These are phyloP conservation scores for Monopterus albus DNA, from an alignment of 2,113 vertebrate species.

Conservation along the genomic window DNA sequence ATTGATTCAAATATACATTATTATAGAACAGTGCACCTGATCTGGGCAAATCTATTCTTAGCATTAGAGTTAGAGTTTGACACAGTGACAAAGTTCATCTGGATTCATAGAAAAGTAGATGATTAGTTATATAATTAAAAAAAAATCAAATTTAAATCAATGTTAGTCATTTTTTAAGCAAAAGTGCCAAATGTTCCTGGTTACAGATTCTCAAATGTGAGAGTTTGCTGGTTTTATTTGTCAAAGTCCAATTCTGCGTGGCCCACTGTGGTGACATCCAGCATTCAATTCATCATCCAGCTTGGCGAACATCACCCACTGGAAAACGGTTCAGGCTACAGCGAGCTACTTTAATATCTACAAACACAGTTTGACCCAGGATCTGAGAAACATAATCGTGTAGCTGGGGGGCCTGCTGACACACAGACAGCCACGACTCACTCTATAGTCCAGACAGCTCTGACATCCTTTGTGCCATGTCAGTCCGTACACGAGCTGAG, in stretches of 20 bases:
- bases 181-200: no score
- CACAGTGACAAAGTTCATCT: no score
- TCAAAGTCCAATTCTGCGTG: no score
- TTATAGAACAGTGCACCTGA: not conserved
- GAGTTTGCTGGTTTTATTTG: no score
- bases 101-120: no score
- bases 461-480: conserved; percentile 19
- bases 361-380: not conserved
- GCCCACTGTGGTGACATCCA: not conserved
- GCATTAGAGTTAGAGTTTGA: no score
- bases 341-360: not conserved
- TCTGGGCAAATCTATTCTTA: not conserved
- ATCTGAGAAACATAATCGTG: conserved; percentile 1
- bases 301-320: not conserved
- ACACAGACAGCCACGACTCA: conserved; percentile 62
- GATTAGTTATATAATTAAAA: no score
- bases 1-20: no score
- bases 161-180: no score
- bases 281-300: conserved; percentile 14
- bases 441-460: conserved; percentile 51
- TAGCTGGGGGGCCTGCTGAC: not conserved
- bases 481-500: conserved; percentile 49
- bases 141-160: no score
- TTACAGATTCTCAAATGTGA: no score
- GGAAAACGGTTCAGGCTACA: not conserved